Evolutionary conservation across 2,888 invertebrate genomes (phyloP).

Genomic region (Synanthedon andrenaeformis): DNA sequence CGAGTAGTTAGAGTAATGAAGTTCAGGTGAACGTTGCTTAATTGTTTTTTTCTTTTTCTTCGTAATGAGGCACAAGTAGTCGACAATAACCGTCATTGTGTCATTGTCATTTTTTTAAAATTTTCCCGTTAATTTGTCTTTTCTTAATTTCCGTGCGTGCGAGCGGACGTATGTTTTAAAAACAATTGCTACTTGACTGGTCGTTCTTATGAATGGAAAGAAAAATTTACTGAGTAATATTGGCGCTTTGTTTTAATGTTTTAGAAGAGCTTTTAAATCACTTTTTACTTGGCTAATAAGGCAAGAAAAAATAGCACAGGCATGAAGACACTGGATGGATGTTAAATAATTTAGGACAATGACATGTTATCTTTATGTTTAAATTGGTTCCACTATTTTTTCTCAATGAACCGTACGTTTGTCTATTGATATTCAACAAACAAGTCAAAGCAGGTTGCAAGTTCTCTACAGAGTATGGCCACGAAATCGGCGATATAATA

Average conservation of each 20-base stretch:
- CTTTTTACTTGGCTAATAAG: too few relatives aligned
- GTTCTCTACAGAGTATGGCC: neutral
- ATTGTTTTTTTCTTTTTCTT: constrained; percentile 60
- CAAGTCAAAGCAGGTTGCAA: neutral
- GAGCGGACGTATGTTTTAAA: constrained; percentile 23
- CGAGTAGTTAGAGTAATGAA: constrained; percentile 8
- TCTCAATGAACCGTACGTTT: neutral
- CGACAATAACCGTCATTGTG: constrained; percentile 59
- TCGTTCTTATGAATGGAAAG: too few relatives aligned
- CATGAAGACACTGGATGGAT: too few relatives aligned
- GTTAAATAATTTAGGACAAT: too few relatives aligned
- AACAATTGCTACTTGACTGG: constrained; percentile 12
- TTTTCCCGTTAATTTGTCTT: constrained; percentile 46
- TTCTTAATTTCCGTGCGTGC: constrained; percentile 36
- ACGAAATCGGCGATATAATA: neutral
- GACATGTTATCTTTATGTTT: too few relatives aligned
- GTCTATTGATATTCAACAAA: neutral
- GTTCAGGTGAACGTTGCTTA: constrained; percentile 39
- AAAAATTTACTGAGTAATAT: too few relatives aligned
- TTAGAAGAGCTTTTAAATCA: too few relatives aligned
- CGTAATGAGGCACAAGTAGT: constrained; percentile 65
- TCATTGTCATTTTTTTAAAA: constrained; percentile 39
- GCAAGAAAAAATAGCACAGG: too few relatives aligned
- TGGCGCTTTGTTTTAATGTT: too few relatives aligned
- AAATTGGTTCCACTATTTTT: too few relatives aligned